These are phyloP conservation scores for Palythoa caribaeorum DNA, from an alignment of 92 coral and sea anemone genomes.

Conservation along the genomic window DNA sequence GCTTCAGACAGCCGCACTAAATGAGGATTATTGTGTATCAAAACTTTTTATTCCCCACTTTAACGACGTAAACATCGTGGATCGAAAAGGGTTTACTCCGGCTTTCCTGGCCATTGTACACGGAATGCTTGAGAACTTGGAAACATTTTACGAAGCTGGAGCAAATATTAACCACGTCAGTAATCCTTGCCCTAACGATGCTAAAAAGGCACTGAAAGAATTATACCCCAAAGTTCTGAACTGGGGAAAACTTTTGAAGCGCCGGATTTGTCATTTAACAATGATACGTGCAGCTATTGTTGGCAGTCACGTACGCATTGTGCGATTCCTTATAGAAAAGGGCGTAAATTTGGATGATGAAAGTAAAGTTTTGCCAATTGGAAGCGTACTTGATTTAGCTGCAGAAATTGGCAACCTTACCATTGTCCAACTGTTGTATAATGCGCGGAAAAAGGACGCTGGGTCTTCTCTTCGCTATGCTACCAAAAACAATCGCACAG, in stretches of 20 bases:
- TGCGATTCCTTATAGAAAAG: slow-evolving; percentile 47
- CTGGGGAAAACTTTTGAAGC: slow-evolving; percentile 38
- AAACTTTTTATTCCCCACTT: slow-evolving; percentile 56
- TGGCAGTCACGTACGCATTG: slow-evolving; percentile 42
- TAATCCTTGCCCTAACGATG: neutral
- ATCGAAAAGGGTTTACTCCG: slow-evolving; percentile 46
- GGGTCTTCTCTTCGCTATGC: slow-evolving; percentile 12
- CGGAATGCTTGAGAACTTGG: slow-evolving; percentile 36
- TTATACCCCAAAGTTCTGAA: slow-evolving; percentile 5
- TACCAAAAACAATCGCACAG: slow-evolving; percentile 12
- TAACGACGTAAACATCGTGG: slow-evolving; percentile 26
- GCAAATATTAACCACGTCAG: slow-evolving; percentile 52
- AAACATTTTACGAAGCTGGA: slow-evolving; percentile 44
- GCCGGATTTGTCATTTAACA: slow-evolving; percentile 39
- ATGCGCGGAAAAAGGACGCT: neutral
- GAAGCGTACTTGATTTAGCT: slow-evolving; percentile 19
- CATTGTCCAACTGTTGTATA: neutral
- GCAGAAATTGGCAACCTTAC: slow-evolving; percentile 20
- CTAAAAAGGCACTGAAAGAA: slow-evolving; percentile 6
- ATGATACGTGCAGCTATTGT: slow-evolving; percentile 56
- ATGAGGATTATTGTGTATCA: too few species aligned
- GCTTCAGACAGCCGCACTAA: too few species aligned
- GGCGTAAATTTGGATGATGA: neutral
- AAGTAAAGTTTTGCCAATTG: neutral
- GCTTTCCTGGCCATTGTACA: slow-evolving; percentile 49